phyloP scores from a whole-genome alignment of 2,888 invertebrate genomes.

The Hypolimnas misippus region DNA sequence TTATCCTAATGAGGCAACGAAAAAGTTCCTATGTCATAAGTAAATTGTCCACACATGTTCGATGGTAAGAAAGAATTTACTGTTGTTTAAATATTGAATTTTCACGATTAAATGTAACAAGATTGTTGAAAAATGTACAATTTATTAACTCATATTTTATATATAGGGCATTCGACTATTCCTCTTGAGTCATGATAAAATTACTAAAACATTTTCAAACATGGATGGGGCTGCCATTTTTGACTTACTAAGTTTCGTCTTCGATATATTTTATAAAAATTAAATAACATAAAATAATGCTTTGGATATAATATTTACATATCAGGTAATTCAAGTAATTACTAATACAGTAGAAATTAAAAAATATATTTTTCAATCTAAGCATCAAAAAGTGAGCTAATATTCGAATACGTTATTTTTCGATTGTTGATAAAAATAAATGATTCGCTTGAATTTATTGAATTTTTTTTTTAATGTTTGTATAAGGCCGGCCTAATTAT shows the following conservation, averaged over 20 bases:
- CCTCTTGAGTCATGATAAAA: background rate
- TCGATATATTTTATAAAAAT: background rate
- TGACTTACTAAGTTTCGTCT: background rate
- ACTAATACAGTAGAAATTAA: too few species aligned
- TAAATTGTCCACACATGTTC: constrained; percentile 15
- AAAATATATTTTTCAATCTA: too few species aligned
- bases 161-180: constrained; percentile 9
- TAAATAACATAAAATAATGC: background rate
- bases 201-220: background rate
- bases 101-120: constrained; percentile 11
- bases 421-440: too few species aligned
- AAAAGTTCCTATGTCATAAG: constrained; percentile 2
- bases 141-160: constrained; percentile 6
- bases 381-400: too few species aligned
- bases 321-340: too few species aligned
- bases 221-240: constrained; percentile 1
- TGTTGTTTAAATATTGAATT: constrained; percentile 11
- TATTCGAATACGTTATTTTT: too few species aligned
- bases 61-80: constrained; percentile 5
- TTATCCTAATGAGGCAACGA: constrained; percentile 10
- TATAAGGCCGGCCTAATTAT: too few species aligned
- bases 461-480: too few species aligned
- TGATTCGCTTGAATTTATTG: too few species aligned
- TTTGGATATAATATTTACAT: too few species aligned
- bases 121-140: constrained; percentile 14